Base-by-base conservation (phyloP, 2,888 invertebrate genomes). In the Scelioninae gen. 1 region DNA sequence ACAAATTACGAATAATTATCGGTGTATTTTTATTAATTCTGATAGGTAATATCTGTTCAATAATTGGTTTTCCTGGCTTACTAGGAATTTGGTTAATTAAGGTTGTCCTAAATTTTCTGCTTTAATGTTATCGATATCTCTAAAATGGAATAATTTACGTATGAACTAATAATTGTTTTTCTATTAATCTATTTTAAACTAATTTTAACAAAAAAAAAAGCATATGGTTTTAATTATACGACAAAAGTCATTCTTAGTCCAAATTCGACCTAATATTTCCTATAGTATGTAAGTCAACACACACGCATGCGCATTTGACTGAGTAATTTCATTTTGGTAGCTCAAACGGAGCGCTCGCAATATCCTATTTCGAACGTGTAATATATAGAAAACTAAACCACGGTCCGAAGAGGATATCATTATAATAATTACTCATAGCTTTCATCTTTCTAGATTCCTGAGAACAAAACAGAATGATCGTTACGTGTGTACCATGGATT, bases 351-450 rank as follows among this genome's bases (percentile, higher is more conserved):
- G 40, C 60, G 63, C 65, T 63, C 38, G 56, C 23, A 32, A 69
- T 79, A 78, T 83, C 78, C 78, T 80, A 76, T 80, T 74, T 77
- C 83, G 63, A 69, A 71, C 51, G 40, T 71, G 60, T 71, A 76
- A 76, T 83, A 63, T 56, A 72, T 53, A 77, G 74, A 74, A 77
- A 84, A 80, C 76, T 76, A 55, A 23, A 55, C 47, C 47, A 69
- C 43, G 45, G 32, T 16, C 63, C 55, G 75, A 69, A 43, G 60
- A 82, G 85, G 82, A 82, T 83, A 82, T 83, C 83, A 83, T 85
- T 85, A 85, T 68, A 86, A 86, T 87, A 88, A 88, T 88, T 86
- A 88, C 86, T 87, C 85, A 55, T 81, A 84, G 84, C 82, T 85
- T 85, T 86, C 84, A 84, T 87, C 86, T 88, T 87, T 72, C 86